Evolutionary conservation across 2,888 invertebrate genomes (phyloP).

Genomic region (Pimpla rufipes): DNA sequence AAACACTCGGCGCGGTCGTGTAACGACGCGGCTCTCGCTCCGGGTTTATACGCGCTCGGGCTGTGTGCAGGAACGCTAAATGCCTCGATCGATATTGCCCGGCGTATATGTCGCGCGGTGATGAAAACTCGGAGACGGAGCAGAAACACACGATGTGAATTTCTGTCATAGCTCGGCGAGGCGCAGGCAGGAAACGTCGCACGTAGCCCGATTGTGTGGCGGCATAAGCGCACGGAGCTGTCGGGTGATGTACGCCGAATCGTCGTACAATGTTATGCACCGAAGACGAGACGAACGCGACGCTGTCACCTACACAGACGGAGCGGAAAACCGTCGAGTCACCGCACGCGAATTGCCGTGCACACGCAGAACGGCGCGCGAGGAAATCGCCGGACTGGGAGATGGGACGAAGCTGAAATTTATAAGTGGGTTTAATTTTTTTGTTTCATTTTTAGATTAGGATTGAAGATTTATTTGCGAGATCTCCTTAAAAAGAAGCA

Average conservation of each 20-base stretch:
- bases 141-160: not conserved
- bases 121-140: constrained; percentile 57
- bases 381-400: no score
- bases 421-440: no score
- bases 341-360: not conserved
- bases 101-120: constrained; percentile 17
- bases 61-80: constrained; percentile 53
- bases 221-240: no score
- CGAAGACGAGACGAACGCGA: not conserved
- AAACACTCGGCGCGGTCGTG: not conserved
- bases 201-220: no score
- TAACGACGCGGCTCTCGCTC: no score
- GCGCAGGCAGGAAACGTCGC: not conserved
- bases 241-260: not conserved
- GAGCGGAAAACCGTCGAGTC: not conserved
- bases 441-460: no score
- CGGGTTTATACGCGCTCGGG: not conserved
- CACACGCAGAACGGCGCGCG: no score
- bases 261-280: not conserved
- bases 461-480: no score
- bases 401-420: no score
- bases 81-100: constrained; percentile 57
- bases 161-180: constrained; percentile 1
- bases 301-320: not conserved
- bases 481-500: no score